A percentile compares a stretch with the other conserved stretches of the same genome.
phyloP scores from a whole-genome alignment of 2,888 invertebrate species.

The Platynereis dumerilii region DNA sequence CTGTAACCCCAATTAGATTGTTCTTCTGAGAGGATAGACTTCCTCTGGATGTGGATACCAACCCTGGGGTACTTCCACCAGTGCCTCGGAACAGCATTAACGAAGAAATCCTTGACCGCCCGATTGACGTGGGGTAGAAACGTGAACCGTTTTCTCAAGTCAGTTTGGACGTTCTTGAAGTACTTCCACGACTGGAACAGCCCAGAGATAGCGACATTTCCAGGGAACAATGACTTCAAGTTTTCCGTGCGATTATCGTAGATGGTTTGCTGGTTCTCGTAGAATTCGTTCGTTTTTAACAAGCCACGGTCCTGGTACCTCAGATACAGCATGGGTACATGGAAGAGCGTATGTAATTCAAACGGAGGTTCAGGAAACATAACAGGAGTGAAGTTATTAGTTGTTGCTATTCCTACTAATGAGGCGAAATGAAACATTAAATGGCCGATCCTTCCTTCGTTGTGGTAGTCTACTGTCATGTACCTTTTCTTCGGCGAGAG shows the following conservation, averaged over 20 bases:
- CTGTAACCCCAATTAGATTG: conserved; percentile 55
- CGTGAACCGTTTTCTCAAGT: conserved; percentile 42
- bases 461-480: too few relatives aligned
- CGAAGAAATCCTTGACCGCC: conserved; percentile 37
- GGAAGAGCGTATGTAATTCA: conserved; percentile 38
- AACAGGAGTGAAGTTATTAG: conserved; percentile 46
- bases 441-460: conserved; percentile 45
- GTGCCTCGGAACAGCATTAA: conserved; percentile 24
- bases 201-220: conserved; percentile 37
- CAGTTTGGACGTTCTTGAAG: conserved; percentile 40
- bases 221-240: neutral
- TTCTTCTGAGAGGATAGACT: conserved; percentile 58
- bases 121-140: conserved; percentile 39
- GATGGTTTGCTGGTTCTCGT: conserved; percentile 30
- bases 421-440: conserved; percentile 50
- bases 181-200: conserved; percentile 53
- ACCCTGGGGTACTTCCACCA: conserved; percentile 35
- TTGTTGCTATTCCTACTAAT: conserved; percentile 43
- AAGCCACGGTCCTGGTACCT: too few relatives aligned
- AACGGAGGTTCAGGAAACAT: conserved; percentile 37
- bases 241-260: conserved; percentile 28
- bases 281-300: conserved; percentile 9
- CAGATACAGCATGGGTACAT: neutral
- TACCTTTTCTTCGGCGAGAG: too few relatives aligned
- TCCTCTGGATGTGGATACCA: conserved; percentile 62